These are phyloP conservation scores for Chymomyza fuscimana DNA, from an alignment of 2,888 invertebrate species.

Conservation along the genomic window DNA sequence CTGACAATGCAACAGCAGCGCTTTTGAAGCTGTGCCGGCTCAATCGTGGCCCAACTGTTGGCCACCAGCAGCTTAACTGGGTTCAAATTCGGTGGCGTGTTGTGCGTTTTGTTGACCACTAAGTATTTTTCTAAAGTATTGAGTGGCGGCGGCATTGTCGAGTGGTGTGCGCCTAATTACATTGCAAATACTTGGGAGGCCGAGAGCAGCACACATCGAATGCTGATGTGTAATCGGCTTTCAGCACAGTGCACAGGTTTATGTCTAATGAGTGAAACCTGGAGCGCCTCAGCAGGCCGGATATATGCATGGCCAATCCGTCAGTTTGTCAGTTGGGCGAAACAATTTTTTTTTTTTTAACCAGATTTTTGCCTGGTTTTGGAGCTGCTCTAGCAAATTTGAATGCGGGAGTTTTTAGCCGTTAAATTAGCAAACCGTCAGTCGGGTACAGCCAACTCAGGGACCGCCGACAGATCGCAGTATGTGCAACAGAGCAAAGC, in stretches of 20 bases:
- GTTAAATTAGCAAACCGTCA: not conserved
- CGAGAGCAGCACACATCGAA: not conserved
- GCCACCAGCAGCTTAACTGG: conserved; percentile 1
- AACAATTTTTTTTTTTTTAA: conserved; percentile 32
- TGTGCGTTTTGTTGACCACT: conserved; percentile 25
- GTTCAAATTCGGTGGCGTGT: conserved; percentile 18
- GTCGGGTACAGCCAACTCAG: not conserved
- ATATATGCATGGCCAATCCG: conserved; percentile 68
- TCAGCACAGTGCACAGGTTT: not conserved
- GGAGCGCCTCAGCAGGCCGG: conserved; percentile 45
- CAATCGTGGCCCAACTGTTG: not conserved
- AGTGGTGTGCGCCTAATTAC: conserved; percentile 48
- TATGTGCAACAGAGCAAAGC: conserved; percentile 63
- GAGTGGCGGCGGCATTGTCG: conserved; percentile 8
- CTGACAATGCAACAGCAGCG: conserved; percentile 50
- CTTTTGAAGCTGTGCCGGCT: conserved; percentile 44
- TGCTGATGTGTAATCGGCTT: not conserved
- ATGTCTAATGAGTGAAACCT: not conserved
- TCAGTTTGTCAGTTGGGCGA: conserved; percentile 38
- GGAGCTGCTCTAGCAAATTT: conserved; percentile 39
- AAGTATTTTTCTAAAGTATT: conserved; percentile 39
- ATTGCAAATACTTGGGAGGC: conserved; percentile 62
- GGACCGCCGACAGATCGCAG: not conserved
- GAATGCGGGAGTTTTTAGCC: conserved; percentile 47
- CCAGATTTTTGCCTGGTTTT: conserved; percentile 5